Percentiles rank a stretch among this genome's conserved stretches.
Evolutionary conservation across 2,797 vertebrate genomes (phyloP).

Genomic region (Tapirus indicus): DNA sequence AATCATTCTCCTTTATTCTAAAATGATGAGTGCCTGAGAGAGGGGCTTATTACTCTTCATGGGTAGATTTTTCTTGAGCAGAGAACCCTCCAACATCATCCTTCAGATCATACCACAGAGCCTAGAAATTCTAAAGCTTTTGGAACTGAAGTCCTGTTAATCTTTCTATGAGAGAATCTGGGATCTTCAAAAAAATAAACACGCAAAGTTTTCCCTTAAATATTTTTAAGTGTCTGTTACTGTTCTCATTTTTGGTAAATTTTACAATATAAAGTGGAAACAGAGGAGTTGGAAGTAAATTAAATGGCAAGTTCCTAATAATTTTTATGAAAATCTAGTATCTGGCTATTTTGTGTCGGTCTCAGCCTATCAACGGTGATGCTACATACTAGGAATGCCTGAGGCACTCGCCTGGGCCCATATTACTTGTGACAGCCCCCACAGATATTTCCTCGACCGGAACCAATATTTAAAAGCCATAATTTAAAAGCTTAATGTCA

Average conservation of each 20-base stretch:
- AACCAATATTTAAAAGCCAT: not conserved
- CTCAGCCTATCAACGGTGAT: not conserved
- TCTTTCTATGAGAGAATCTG: not conserved
- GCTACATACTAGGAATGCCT: not conserved
- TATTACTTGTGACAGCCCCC: rapidly evolving
- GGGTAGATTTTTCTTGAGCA: not conserved
- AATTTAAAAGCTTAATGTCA: not conserved
- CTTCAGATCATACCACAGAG: not conserved
- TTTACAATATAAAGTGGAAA: not conserved
- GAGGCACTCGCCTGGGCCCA: rapidly evolving
- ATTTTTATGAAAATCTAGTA: not conserved
- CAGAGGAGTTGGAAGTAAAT: not conserved
- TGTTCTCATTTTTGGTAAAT: not conserved
- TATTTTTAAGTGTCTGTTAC: not conserved
- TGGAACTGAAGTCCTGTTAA: not conserved
- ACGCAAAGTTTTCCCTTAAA: not conserved
- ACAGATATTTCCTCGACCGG: not conserved
- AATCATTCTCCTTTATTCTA: conserved; percentile 33
- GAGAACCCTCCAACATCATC: not conserved
- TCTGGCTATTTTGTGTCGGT: not conserved
- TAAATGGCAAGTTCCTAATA: not conserved
- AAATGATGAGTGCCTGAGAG: not conserved
- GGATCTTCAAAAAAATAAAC: not conserved
- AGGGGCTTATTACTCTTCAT: not conserved
- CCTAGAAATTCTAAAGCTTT: not conserved